Evolutionary conservation across 2,797 vertebrate genomes (phyloP).

Genomic region (Syngnathus acus): DNA sequence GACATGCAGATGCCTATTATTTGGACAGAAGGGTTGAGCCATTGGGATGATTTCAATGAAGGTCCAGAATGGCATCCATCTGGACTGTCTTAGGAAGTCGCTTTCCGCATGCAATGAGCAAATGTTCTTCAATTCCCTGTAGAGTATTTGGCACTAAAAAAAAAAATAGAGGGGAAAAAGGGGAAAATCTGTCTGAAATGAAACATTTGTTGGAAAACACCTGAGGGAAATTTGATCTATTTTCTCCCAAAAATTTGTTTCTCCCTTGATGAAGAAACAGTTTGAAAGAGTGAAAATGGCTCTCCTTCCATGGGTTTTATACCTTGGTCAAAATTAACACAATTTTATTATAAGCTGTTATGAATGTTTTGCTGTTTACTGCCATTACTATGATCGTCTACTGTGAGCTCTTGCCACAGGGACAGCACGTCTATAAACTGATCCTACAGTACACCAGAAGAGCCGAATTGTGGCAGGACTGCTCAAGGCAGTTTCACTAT

Average conservation of each 20-base stretch:
- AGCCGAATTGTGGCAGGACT: too few relatives aligned
- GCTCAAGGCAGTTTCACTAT: background rate
- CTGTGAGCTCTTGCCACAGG: background rate
- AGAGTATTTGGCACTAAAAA: background rate
- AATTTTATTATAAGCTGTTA: too few relatives aligned
- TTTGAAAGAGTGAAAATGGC: background rate
- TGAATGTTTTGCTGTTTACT: too few relatives aligned
- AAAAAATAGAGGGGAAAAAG: background rate
- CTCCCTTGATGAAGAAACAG: background rate
- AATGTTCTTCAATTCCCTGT: slow-evolving; percentile 1
- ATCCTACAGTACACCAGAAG: background rate
- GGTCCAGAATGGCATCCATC: slow-evolving; percentile 7
- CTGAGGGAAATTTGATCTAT: background rate
- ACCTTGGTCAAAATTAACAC: too few relatives aligned
- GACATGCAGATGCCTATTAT: background rate
- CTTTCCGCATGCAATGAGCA: background rate
- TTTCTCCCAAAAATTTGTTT: background rate
- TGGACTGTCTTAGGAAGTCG: background rate
- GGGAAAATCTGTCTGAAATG: background rate
- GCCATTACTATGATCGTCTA: background rate
- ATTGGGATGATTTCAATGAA: slow-evolving; percentile 5
- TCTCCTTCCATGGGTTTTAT: background rate
- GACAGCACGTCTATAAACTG: background rate
- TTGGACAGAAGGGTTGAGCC: slow-evolving; percentile 7
- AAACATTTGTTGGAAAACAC: slow-evolving; percentile 1